Percentiles rank a stretch among this genome's conserved stretches.
phyloP scores from a whole-genome alignment of 2,888 invertebrate genomes.

The Argyra leucocephala region DNA sequence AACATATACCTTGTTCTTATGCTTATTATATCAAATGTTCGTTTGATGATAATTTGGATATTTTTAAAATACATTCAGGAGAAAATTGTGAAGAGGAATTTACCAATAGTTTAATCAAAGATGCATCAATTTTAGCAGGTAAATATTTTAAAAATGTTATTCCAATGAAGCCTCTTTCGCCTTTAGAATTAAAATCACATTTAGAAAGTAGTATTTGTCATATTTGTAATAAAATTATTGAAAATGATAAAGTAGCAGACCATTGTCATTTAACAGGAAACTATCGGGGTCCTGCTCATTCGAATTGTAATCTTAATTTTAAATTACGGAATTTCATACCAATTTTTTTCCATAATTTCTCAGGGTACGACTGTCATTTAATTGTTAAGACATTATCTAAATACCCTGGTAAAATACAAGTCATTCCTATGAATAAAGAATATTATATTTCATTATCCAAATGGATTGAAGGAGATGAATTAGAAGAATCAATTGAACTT shows the following conservation, averaged over 20 bases:
- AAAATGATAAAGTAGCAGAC: constrained; percentile 15
- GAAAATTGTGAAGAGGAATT: neutral
- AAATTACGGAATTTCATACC: constrained; percentile 19
- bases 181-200: constrained; percentile 6
- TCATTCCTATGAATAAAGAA: constrained; percentile 30
- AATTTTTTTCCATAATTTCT: neutral
- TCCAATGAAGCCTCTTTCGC: constrained; percentile 2
- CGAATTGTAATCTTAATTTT: neutral
- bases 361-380: constrained; percentile 30
- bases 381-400: constrained; percentile 25
- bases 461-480: constrained; percentile 15
- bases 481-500: constrained; percentile 10
- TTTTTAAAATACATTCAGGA: neutral
- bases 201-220: neutral
- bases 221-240: neutral
- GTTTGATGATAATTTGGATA: constrained; percentile 5
- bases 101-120: neutral
- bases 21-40: constrained; percentile 16
- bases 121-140: neutral
- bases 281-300: constrained; percentile 20
- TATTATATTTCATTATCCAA: constrained; percentile 32
- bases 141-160: neutral
- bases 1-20: neutral
- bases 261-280: constrained; percentile 21
- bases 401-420: constrained; percentile 13